Conservation (phyloP, 2,888 invertebrate species). For the Melanargia galathea region DNA sequence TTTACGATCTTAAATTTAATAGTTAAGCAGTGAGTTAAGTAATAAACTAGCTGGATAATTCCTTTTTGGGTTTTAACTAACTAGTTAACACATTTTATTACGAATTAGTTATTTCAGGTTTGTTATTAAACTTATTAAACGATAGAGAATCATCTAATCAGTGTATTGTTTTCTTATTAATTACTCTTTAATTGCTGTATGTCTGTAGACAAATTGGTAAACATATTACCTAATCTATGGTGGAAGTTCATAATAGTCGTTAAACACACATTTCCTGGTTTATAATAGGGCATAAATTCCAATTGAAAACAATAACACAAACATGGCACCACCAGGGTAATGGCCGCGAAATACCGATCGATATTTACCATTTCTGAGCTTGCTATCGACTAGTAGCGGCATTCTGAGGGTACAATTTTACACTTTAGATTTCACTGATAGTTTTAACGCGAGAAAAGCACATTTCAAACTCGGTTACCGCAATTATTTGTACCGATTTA, state of each 20-base stretch:
- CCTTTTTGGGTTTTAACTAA: too few relatives aligned
- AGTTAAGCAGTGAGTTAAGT: too few relatives aligned
- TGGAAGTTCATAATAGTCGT: not conserved
- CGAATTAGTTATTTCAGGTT: too few relatives aligned
- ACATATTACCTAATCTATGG: too few relatives aligned
- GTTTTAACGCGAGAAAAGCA: constrained; percentile 54
- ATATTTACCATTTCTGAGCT: constrained; percentile 75
- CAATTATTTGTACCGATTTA: constrained; percentile 12
- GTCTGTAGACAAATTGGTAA: too few relatives aligned
- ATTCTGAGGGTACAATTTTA: constrained; percentile 54
- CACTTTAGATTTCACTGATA: constrained; percentile 52
- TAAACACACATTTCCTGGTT: constrained; percentile 1
- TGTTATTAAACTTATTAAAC: too few relatives aligned
- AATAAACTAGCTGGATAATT: too few relatives aligned
- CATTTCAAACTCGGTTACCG: constrained; percentile 55
- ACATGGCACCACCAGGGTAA: constrained; percentile 47
- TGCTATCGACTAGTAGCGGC: constrained; percentile 69
- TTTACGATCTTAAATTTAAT: too few relatives aligned
- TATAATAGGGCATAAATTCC: not conserved
- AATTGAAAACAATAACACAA: constrained; percentile 31
- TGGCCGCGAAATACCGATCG: constrained; percentile 71
- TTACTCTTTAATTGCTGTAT: too few relatives aligned
- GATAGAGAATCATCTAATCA: too few relatives aligned
- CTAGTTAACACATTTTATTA: too few relatives aligned
- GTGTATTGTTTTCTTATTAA: too few relatives aligned